Base-by-base conservation (phyloP, 2,888 invertebrate genomes). In the Lymantria dispar region DNA sequence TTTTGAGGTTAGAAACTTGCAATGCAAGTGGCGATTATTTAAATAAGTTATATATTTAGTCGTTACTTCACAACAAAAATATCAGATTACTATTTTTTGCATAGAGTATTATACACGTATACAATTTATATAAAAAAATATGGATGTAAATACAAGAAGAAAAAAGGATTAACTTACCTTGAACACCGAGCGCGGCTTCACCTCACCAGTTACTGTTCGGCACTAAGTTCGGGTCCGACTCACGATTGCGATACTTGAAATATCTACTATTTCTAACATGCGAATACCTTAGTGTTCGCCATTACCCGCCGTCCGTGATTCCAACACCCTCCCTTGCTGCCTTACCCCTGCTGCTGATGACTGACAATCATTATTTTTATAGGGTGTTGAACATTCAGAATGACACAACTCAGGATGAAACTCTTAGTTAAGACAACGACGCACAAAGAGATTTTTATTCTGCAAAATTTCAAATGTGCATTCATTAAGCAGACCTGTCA, bases 221-320 rank as follows among this genome's bases (percentile, higher is more conserved):
- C 50, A 50, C 50, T 50, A 44, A 43, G n/a, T 45, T 9, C 39
- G 43, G 51, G 43, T 44, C 43, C 47, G 47, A 51, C 39, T 44
- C 47, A 43, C 30, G 40, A 37, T 37, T 3, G 11, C 37, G 37
- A 11, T 11, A n/a, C 3, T 7, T 37, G 10, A 37, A 11, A 37
- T 37, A 37, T n/a, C 8, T n/a, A 11, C 37, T 37, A 37, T 10
- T 9, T 37, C 37, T 37, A 50, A 43, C 37, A 37, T n/a, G 11
- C 11, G 7, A 37, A 10, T 13, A 22, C 29, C 12, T 13, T 22
- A 9, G 29, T 5, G 13, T 41, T 41, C 41, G 29, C 13, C n/a
- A 29, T 41, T 13, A 41, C 8, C 15, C 15, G 8, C 8, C 37
- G 37, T 37, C 11, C 37, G 37, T 11, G 37, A 9, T 37, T 37